phyloP scores from a whole-genome alignment of 2,113 vertebrate genomes.

The Proterorhinus semilunaris region DNA sequence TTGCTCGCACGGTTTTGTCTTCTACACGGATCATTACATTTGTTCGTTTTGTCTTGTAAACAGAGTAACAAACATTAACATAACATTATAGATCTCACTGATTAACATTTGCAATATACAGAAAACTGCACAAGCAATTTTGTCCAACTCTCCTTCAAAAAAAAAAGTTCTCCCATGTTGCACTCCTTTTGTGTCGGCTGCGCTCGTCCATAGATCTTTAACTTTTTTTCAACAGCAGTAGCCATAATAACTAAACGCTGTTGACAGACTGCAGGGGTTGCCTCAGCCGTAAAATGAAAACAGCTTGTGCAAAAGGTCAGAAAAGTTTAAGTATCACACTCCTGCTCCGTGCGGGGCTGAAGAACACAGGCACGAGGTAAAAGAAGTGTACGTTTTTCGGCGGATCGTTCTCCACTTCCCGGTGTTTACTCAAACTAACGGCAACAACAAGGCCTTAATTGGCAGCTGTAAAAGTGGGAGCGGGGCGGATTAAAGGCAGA shows the following conservation, averaged over 20 bases:
- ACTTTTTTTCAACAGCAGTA: constrained; percentile 9
- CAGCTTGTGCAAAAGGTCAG: constrained; percentile 32
- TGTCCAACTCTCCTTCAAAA: background rate
- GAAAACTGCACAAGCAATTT: background rate
- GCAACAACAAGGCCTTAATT: constrained; percentile 52
- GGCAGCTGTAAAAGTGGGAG: constrained; percentile 40
- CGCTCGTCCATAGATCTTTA: background rate
- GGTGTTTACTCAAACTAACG: constrained; percentile 36
- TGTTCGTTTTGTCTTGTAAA: too few relatives aligned
- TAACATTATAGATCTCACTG: too few relatives aligned
- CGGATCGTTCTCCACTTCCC: constrained; percentile 30
- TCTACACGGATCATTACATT: too few relatives aligned
- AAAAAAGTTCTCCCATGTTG: background rate
- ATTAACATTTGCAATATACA: too few relatives aligned
- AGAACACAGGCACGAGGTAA: constrained; percentile 34
- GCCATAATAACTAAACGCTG: constrained; percentile 18
- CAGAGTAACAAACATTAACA: too few relatives aligned
- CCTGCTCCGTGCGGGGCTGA: constrained; percentile 26
- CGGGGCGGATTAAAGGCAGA: constrained; percentile 49
- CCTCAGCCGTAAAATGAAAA: constrained; percentile 28
- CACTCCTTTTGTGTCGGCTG: background rate
- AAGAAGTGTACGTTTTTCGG: constrained; percentile 30
- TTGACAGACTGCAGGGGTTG: constrained; percentile 27
- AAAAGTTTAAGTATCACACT: constrained; percentile 13
- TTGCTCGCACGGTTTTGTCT: too few relatives aligned